These are phyloP conservation scores for Oryzaephilus surinamensis DNA, from an alignment of 1,140 invertebrate species.

Conservation along the genomic window DNA sequence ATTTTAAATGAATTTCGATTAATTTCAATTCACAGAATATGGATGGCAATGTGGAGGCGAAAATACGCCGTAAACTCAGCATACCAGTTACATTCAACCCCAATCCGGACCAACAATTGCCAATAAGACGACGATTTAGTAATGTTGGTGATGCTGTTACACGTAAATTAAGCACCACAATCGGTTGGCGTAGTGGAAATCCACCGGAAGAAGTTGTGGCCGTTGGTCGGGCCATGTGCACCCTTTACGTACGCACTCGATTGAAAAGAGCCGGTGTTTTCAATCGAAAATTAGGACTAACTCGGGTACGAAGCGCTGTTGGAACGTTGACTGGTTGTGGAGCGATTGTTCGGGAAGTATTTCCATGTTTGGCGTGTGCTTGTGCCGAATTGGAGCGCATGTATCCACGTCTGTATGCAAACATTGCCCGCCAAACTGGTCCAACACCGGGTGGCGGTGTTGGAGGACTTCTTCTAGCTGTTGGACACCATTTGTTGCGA, in stretches of 20 bases:
- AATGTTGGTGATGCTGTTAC: slow-evolving; percentile 60
- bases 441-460: slow-evolving; percentile 38
- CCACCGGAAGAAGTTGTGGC: slow-evolving; percentile 47
- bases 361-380: slow-evolving; percentile 41
- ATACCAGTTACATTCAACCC: slow-evolving; percentile 32
- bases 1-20: neutral
- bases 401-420: slow-evolving; percentile 51
- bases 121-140: slow-evolving; percentile 44
- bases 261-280: slow-evolving; percentile 54
- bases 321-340: slow-evolving; percentile 30
- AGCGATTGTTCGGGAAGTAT: slow-evolving; percentile 17
- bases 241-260: slow-evolving; percentile 53
- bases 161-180: slow-evolving; percentile 57
- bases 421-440: slow-evolving; percentile 46
- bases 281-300: slow-evolving; percentile 57
- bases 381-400: slow-evolving; percentile 55
- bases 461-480: slow-evolving; percentile 42
- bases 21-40: too few species aligned
- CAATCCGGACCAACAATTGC: slow-evolving; percentile 10
- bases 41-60: slow-evolving; percentile 1
- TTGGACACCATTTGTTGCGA: slow-evolving; percentile 44
- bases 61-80: slow-evolving; percentile 42
- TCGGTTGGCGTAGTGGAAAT: slow-evolving; percentile 55
- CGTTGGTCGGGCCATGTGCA: slow-evolving; percentile 46
- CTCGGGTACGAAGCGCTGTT: slow-evolving; percentile 50